Evolutionary conservation across 2,113 vertebrate species (phyloP).

Genomic region (Syrrhaptes paradoxus): DNA sequence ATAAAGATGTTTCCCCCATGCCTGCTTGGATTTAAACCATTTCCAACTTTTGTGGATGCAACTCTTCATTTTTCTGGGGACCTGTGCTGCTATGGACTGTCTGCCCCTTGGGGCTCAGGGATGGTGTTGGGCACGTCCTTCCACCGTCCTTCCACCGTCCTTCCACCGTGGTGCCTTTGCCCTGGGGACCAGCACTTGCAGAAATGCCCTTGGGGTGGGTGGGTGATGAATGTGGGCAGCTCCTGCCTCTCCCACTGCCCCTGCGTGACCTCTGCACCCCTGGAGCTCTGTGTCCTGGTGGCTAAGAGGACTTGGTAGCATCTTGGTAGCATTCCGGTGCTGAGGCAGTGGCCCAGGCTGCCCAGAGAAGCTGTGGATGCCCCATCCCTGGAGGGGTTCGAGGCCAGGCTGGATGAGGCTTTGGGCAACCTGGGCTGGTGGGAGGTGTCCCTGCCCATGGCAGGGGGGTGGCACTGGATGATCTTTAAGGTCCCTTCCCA

Average conservation of each 20-base stretch:
- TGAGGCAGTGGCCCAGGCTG: too few relatives aligned
- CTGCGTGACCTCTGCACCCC: background rate
- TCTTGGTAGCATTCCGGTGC: background rate
- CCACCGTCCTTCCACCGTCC: rapidly evolving
- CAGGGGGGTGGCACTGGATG: too few relatives aligned
- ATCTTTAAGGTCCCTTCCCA: too few relatives aligned
- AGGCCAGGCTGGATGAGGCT: too few relatives aligned
- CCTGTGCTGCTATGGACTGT: background rate
- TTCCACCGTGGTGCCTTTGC: rapidly evolving
- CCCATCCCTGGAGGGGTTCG: too few relatives aligned
- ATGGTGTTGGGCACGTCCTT: background rate
- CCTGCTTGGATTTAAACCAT: background rate
- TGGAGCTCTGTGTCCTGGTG: rapidly evolving
- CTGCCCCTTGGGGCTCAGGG: background rate
- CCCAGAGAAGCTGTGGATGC: too few relatives aligned
- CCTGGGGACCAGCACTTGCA: background rate
- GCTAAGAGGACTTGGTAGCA: background rate
- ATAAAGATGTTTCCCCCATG: background rate
- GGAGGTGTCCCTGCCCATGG: too few relatives aligned
- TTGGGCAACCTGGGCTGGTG: too few relatives aligned
- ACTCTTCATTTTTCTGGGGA: background rate
- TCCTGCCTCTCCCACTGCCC: background rate
- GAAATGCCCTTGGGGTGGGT: background rate
- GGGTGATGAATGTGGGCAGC: background rate
- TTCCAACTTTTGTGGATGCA: background rate